phyloP scores from a whole-genome alignment of 2,113 vertebrate genomes.

The Lutjanus erythropterus region DNA sequence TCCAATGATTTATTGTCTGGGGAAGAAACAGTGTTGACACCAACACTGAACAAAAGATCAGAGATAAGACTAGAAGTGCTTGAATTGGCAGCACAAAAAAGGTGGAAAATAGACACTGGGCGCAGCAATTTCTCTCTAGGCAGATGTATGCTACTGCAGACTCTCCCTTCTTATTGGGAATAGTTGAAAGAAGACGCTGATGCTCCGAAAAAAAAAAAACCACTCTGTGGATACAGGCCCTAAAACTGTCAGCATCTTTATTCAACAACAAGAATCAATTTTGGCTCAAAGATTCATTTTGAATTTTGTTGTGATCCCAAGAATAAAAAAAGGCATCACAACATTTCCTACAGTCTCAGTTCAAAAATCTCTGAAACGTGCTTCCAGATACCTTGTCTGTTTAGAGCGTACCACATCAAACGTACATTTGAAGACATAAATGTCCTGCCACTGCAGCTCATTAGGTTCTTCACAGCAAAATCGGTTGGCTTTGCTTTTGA shows the following conservation, averaged over 20 bases:
- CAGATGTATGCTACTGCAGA: too few relatives aligned
- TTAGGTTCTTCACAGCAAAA: slow-evolving; percentile 12
- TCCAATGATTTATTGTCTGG: too few relatives aligned
- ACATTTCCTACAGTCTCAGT: not conserved
- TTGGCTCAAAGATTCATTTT: not conserved
- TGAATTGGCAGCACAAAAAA: too few relatives aligned
- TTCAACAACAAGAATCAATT: not conserved
- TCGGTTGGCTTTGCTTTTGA: slow-evolving; percentile 17
- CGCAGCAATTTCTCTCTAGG: too few relatives aligned
- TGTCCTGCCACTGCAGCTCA: slow-evolving; percentile 18
- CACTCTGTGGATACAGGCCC: too few relatives aligned
- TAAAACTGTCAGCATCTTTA: not conserved
- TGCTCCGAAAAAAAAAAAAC: too few relatives aligned
- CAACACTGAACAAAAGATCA: too few relatives aligned
- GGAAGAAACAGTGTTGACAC: too few relatives aligned
- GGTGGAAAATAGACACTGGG: too few relatives aligned
- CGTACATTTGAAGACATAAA: not conserved
- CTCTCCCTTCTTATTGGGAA: too few relatives aligned
- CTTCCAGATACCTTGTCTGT: not conserved
- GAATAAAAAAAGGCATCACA: not conserved
- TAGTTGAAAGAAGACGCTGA: too few relatives aligned
- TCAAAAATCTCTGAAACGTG: not conserved
- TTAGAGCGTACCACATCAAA: slow-evolving; percentile 11
- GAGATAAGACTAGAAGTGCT: too few relatives aligned
- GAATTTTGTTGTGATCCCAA: not conserved